Base-by-base conservation (phyloP, 1,140 invertebrate species). In the Aricia agestis region DNA sequence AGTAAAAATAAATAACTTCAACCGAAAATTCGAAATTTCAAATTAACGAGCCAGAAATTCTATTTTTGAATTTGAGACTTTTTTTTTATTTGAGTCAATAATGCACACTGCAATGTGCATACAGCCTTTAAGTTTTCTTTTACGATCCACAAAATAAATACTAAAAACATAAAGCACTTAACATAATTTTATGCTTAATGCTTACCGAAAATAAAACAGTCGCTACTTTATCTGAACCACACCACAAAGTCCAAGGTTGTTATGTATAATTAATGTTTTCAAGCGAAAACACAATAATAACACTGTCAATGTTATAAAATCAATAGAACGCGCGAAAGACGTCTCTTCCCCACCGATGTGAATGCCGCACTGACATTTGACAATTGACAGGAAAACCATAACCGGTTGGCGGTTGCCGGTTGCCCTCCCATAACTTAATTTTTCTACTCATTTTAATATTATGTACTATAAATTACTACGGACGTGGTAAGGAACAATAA, bases 211-310 rank as follows among this genome's bases (percentile, higher is more conserved):
- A 63, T 25, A 63, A 63, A 63, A 63, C 19, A 63, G 10, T 63
- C 19, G 19, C 11, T 19, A 11, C 17, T 18, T 19, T 63, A 63
- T n/a, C 59, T 25, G 1, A 63, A 63, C 10, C 59, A 63, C 59
- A 63, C 59, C 59, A 63, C 59, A 19, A 63, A 63, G 59, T 63
- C 59, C 59, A 63, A 63, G 59, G 59, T 25, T 63, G 66, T 36
- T 71, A 42, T 52, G 72, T 42, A 75, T 25, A 68, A 69, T 75
- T 69, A 69, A 69, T 71, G 74, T 76, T 73, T 73, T 74, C 52
- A 32, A 69, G 67, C 25, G 68, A 81, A 83, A 86, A 87, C 85
- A 84, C 78, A 70, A 82, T 78, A 85, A 83, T 85, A 84, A 86
- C 83, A 82, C 78, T 42, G 57, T 59, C 68, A 66, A 65, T 72